phyloP scores from a whole-genome alignment of 2,888 invertebrate species.

The Nipponacmea schrenckii region DNA sequence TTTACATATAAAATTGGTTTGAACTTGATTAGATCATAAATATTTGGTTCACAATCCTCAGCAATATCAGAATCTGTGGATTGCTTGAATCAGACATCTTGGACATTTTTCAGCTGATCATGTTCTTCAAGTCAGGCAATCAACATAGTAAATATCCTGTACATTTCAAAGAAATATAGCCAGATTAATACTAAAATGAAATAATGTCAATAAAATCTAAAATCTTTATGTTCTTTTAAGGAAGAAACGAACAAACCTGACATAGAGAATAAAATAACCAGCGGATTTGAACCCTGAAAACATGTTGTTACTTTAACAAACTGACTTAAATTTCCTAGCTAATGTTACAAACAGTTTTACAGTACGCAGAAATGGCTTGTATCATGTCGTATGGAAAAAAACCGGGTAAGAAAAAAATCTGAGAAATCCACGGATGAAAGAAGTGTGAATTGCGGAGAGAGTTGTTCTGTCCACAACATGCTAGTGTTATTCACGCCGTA shows the following conservation, averaged over 20 bases:
- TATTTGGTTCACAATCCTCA: no score
- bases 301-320: background rate
- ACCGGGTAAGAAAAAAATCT: background rate
- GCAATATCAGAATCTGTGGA: no score
- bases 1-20: no score
- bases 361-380: background rate
- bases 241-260: background rate
- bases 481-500: constrained; percentile 2
- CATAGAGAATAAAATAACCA: background rate
- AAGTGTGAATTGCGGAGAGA: constrained; percentile 3
- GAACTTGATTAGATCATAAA: no score
- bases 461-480: constrained; percentile 4
- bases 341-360: background rate
- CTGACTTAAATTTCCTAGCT: background rate
- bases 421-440: constrained; percentile 4
- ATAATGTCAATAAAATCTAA: background rate
- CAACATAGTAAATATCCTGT: no score
- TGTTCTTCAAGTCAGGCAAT: no score
- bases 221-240: background rate
- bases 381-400: background rate
- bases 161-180: background rate
- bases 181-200: background rate
- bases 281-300: background rate
- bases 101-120: no score
- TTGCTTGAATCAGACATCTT: no score